Evolutionary conservation across 2,113 vertebrate species (phyloP), one percentile per base, ranked within the genome.

Genomic region (Piprites chloris): DNA sequence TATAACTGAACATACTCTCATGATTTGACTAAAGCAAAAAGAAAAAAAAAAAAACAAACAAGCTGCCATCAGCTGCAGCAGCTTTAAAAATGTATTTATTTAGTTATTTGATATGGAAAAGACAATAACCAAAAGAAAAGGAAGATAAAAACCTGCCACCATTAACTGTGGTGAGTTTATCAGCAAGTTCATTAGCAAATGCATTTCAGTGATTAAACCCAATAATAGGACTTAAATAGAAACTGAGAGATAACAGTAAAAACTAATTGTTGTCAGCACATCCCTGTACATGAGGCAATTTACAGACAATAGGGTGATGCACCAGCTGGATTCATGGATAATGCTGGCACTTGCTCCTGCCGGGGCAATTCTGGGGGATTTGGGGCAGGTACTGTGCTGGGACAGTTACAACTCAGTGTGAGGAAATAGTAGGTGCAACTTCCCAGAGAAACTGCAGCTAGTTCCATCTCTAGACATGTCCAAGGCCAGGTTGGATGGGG

Each of bases 251-350:
- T 27, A 53, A 37, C 1, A 46, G 75, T 10, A 5, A 4, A 21
- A 24, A 2, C 8, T 9, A 23, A 23, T 17, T 6, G 69, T 13
- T 49, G 74, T 17, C 52, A 73, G 52, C 56, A n/a, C 11, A 2
- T 16, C 12, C 3, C 65, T 30, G 46, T 0, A 12, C 27, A 11
- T 0, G 1, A 17, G 30, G 33, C 27, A 4, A 23, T 11, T 63
- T 3, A 0, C 5, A 17, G 27, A 1, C 1, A 2, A 1, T 1
- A 21, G 42, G 13, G 21, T 27, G 66, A 7, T 3, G 59, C 83
- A 24, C 5, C 5, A 39, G 33, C 17, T 9, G 3, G 27, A 9
- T 9, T 7, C 26, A 9, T 2, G 8, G 22, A 14, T 7, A 6
- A 9, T 5, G 9, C 33, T 4, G 26, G 10, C 4, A 44, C 21